Evolutionary conservation across 2,113 vertebrate species (phyloP), one percentile per base, ranked within the genome.

Genomic region (Shinisaurus crocodilurus): DNA sequence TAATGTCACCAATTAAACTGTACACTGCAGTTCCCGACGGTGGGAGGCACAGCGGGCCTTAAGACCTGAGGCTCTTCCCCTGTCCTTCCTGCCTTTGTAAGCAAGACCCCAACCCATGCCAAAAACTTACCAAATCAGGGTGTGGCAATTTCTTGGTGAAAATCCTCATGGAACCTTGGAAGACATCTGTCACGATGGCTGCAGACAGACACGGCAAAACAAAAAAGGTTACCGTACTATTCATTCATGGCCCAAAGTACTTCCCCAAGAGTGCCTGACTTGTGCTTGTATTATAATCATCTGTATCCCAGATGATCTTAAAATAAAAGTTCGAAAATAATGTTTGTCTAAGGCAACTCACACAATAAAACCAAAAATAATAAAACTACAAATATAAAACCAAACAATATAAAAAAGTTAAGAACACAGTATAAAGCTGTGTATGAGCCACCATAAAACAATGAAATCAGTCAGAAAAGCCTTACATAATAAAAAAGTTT

Each of bases 71-170:
- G 1, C 16, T 54, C 60, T 9, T 6, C 57, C 86, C 29, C 20
- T 8, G 34, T 1, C 32, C 18, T 6, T 20, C 13, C n/a, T 23
- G 18, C 43, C 23, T 48, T 48, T 25, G 5, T 8, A 16, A 13
- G 3, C 40, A 34, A 57, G 32, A 89, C 40, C 10, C 3, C 12
- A 27, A 23, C 34, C 34, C 27, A 2, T 1, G 13, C 43, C 43
- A 25, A 1, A 5, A 10, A 93, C 98, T 97, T 88, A 99, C 99
- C 97, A 99, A 95, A 91, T 99, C 99, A 5, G 98, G 99, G 89
- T 99, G 99, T 16, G 99, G 99, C 85, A 99, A 97, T 82, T 99
- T 99, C 95, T 99, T 99, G 88, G 99, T 99, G 96, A 99, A 99
- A 93, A 99, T 99, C 85, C 99, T 96, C 99, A 99, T 99, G 87